Conservation (phyloP, 2,888 invertebrate species). For the Bimastos eiseni region DNA sequence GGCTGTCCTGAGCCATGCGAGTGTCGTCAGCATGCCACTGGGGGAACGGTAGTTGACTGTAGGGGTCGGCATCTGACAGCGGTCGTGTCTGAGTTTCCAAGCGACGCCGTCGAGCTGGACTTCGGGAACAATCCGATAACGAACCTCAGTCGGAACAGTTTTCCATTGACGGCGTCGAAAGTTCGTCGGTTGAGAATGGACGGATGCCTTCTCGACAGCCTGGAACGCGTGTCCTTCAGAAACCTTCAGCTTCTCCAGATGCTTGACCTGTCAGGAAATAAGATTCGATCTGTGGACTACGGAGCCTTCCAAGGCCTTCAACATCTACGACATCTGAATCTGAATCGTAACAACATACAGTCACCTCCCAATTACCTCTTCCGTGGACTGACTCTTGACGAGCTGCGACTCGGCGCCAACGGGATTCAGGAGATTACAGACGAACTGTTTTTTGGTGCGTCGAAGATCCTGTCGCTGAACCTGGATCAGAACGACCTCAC, state of each 20-base stretch:
- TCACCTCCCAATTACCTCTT: constrained; percentile 30
- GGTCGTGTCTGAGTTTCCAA: constrained; percentile 34
- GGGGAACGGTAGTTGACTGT: constrained; percentile 35
- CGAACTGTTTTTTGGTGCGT: constrained; percentile 28
- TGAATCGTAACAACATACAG: constrained; percentile 34
- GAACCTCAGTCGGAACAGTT: constrained; percentile 8
- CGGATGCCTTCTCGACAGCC: constrained; percentile 26
- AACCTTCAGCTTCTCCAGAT: constrained; percentile 32
- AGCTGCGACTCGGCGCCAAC: constrained; percentile 29
- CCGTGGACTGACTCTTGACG: constrained; percentile 27
- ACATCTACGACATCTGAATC: constrained; percentile 31
- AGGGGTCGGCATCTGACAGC: constrained; percentile 24
- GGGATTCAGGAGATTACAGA: background rate
- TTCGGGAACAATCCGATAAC: constrained; percentile 32
- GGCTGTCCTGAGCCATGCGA: constrained; percentile 23
- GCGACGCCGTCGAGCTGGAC: constrained; percentile 37
- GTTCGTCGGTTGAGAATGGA: constrained; percentile 35
- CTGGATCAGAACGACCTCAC: constrained; percentile 29
- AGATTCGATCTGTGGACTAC: constrained; percentile 28
- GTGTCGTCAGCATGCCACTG: background rate
- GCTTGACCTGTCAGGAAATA: constrained; percentile 35
- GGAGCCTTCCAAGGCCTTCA: constrained; percentile 31
- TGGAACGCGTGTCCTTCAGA: constrained; percentile 34
- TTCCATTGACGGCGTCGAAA: constrained; percentile 28
- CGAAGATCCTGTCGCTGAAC: constrained; percentile 25